Evolutionary conservation across 2,797 vertebrate genomes (phyloP).

Genomic region (Cercopithecus diana): DNA sequence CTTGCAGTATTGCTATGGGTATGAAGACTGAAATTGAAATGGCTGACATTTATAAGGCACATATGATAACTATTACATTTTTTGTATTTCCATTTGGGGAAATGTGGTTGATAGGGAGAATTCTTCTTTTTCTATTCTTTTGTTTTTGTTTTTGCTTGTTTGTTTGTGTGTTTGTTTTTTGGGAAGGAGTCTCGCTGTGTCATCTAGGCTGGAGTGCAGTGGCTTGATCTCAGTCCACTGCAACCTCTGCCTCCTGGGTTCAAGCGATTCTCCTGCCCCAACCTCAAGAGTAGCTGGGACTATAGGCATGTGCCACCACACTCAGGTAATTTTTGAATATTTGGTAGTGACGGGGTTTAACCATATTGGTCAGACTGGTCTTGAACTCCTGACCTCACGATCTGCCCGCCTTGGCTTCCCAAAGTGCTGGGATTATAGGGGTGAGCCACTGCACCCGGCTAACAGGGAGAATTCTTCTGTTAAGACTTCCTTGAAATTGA

Average conservation of each 20-base stretch:
- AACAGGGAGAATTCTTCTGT: not conserved
- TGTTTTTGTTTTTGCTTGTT: no score
- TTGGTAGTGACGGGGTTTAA: not conserved
- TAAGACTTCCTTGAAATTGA: not conserved
- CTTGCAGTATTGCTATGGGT: not conserved
- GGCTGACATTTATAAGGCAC: not conserved
- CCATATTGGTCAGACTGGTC: not conserved
- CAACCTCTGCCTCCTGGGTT: not conserved
- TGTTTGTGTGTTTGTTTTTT: no score
- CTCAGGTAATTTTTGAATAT: not conserved
- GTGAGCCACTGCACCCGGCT: fast-evolving
- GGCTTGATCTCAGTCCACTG: fast-evolving
- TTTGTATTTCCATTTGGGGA: not conserved
- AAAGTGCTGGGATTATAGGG: not conserved
- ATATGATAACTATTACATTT: not conserved
- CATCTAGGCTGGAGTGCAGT: no score
- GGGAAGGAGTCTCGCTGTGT: no score
- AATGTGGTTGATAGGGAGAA: not conserved
- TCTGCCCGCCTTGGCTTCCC: not conserved
- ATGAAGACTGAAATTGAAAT: not conserved
- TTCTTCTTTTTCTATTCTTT: no score
- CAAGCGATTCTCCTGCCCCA: not conserved
- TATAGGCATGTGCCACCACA: not conserved
- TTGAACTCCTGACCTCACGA: not conserved
- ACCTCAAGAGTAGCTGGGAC: not conserved